phyloP scores from a whole-genome alignment of 2,888 invertebrate genomes.

The Philopedon plagiatum region DNA sequence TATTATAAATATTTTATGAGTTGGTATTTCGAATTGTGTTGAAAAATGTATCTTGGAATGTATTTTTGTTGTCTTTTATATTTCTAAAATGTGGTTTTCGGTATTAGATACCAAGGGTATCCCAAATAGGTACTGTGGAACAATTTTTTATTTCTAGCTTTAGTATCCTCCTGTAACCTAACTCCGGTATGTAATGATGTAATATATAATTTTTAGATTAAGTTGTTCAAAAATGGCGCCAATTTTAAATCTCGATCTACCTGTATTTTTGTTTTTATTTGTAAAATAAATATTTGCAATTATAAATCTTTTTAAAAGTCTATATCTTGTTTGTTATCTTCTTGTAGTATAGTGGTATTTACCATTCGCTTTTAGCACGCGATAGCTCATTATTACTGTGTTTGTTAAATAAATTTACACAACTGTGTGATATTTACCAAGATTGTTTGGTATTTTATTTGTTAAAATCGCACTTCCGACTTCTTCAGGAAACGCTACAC shows the following conservation, averaged over 20 bases:
- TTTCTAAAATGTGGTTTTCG: neutral
- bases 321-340: neutral
- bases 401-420: slow-evolving; percentile 15
- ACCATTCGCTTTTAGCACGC: slow-evolving; percentile 12
- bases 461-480: neutral
- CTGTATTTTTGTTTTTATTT: neutral
- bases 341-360: neutral
- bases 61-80: neutral
- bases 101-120: too few species aligned
- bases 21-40: slow-evolving; percentile 27
- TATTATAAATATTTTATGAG: slow-evolving; percentile 41
- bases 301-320: neutral
- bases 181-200: too few species aligned
- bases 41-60: neutral
- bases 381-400: slow-evolving; percentile 14
- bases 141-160: too few species aligned
- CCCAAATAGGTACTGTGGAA: too few species aligned
- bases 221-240: too few species aligned
- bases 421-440: neutral
- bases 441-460: neutral
- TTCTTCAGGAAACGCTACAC: neutral
- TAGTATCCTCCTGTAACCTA: too few species aligned
- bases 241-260: too few species aligned
- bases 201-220: too few species aligned
- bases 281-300: neutral